A percentile compares a stretch with the other conserved stretches of the same genome.
phyloP scores from a whole-genome alignment of 2,113 vertebrate species.

The Cyanoderma ruficeps region DNA sequence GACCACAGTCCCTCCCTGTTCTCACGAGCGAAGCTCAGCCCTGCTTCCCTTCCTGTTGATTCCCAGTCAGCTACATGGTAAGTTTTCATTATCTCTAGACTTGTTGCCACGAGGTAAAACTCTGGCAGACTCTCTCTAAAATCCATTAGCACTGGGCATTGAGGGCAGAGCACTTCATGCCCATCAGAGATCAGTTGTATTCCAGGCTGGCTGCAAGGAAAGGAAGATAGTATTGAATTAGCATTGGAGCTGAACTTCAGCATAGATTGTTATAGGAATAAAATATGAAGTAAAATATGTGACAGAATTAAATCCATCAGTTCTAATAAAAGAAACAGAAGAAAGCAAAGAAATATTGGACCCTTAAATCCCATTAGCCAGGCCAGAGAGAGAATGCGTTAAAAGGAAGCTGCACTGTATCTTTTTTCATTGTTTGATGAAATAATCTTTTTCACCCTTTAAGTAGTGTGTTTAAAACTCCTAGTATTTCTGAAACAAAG shows the following conservation, averaged over 20 bases:
- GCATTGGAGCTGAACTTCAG: conserved; percentile 62
- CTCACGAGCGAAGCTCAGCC: conserved; percentile 46
- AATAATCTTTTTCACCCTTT: conserved; percentile 80
- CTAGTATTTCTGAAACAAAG: conserved; percentile 82
- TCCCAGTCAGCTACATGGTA: conserved; percentile 60
- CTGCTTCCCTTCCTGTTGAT: conserved; percentile 54
- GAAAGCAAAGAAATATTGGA: conserved; percentile 70
- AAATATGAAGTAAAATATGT: conserved; percentile 70
- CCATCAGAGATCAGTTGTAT: conserved; percentile 53
- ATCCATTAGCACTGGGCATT: conserved; percentile 55
- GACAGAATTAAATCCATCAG: conserved; percentile 71
- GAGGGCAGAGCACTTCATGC: conserved; percentile 46
- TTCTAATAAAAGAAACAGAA: conserved; percentile 73
- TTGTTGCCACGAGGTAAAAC: conserved; percentile 52
- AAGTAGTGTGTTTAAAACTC: conserved; percentile 74
- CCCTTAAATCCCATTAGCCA: conserved; percentile 73
- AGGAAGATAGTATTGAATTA: conserved; percentile 61
- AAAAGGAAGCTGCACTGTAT: conserved; percentile 73
- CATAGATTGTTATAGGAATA: conserved; percentile 68
- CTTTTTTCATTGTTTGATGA: conserved; percentile 77
- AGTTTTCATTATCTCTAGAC: conserved; percentile 60
- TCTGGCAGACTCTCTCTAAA: conserved; percentile 42
- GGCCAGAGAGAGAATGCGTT: conserved; percentile 67
- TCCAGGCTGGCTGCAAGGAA: conserved; percentile 35
- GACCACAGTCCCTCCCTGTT: conserved; percentile 39